These are phyloP conservation scores for Macropodus opercularis DNA, from an alignment of 2,797 vertebrate species.

Conservation along the genomic window DNA sequence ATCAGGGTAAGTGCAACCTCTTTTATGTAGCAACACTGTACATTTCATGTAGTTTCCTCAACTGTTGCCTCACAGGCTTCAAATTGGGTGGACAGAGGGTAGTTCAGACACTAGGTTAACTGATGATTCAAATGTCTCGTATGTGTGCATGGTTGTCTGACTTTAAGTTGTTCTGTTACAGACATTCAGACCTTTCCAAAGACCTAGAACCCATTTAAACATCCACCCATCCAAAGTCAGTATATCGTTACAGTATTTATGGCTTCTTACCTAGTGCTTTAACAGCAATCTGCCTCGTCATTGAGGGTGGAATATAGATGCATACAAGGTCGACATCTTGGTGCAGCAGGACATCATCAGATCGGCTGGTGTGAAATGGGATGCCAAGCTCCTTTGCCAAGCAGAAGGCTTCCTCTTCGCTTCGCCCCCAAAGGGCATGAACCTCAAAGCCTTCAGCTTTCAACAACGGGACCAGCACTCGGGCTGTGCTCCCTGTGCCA, in stretches of 20 bases:
- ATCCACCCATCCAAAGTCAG: too few species aligned
- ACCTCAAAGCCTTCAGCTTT: constrained; percentile 95
- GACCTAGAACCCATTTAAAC: too few species aligned
- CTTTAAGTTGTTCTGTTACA: too few species aligned
- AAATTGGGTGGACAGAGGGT: too few species aligned
- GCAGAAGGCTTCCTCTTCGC: constrained; percentile 91
- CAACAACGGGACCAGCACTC: constrained; percentile 91
- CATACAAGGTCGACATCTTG: constrained; percentile 97
- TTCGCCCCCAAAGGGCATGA: constrained; percentile 93
- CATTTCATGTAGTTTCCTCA: too few species aligned
- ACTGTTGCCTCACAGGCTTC: too few species aligned
- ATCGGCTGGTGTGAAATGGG: constrained; percentile 93
- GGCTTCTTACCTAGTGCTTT: constrained; percentile 91
- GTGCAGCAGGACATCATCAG: constrained; percentile 93
- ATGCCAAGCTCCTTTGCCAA: constrained; percentile 92
- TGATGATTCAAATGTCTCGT: too few species aligned
- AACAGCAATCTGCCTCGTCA: constrained; percentile 95
- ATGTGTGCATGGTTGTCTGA: too few species aligned
- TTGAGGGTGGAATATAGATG: constrained; percentile 94
- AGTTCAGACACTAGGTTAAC: too few species aligned
- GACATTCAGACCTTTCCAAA: too few species aligned
- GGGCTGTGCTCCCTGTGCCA: constrained; percentile 93
- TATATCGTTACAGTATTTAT: constrained; percentile 9
- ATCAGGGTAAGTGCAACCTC: not conserved
- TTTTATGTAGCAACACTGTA: not conserved